Conservation (phyloP, 2,113 vertebrate species). For the Phoenicopterus ruber region DNA sequence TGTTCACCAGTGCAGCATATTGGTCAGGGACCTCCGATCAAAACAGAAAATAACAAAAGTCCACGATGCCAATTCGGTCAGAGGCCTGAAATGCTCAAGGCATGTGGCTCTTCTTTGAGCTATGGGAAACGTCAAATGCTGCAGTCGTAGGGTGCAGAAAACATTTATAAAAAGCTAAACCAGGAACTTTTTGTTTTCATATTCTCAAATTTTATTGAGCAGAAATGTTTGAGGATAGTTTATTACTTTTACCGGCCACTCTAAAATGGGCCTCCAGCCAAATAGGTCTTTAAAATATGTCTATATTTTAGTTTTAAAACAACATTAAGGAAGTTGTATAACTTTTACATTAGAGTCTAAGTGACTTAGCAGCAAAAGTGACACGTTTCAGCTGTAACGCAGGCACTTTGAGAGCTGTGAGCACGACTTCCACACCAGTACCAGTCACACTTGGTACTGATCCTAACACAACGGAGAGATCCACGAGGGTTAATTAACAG, state of each 20-base stretch:
- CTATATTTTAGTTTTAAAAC: slow-evolving; percentile 53
- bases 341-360: slow-evolving; percentile 14
- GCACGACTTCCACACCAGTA: not conserved
- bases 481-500: not conserved
- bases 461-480: accelerated
- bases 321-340: slow-evolving; percentile 55
- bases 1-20: not conserved
- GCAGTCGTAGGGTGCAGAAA: not conserved
- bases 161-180: not conserved
- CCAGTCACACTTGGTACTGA: accelerated
- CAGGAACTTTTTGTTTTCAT: slow-evolving; percentile 41
- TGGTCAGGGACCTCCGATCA: not conserved
- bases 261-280: slow-evolving; percentile 33
- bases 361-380: slow-evolving; percentile 5
- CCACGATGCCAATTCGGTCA: accelerated
- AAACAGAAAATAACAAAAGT: not conserved
- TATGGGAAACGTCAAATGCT: accelerated
- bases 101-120: not conserved
- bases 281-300: slow-evolving; percentile 41
- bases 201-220: slow-evolving; percentile 56
- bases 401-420: not conserved
- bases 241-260: slow-evolving; percentile 42
- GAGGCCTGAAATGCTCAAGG: not conserved
- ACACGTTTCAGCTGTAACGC: not conserved
- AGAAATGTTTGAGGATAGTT: slow-evolving; percentile 43